These are phyloP conservation scores for Chroicocephalus ridibundus DNA, from an alignment of 2,113 vertebrate species.

Conservation along the genomic window DNA sequence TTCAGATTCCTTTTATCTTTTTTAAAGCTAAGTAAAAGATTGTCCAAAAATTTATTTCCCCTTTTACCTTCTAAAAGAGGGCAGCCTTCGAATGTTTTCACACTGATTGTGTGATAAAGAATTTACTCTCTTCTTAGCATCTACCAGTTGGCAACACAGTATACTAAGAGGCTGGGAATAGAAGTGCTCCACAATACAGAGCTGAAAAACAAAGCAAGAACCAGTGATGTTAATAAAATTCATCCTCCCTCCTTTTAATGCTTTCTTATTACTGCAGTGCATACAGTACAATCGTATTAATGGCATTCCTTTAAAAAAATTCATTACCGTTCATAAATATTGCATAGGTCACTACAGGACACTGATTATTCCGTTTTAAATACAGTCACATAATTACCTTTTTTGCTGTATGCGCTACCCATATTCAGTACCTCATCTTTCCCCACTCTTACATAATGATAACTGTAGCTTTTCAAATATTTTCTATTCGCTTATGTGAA, in stretches of 20 bases:
- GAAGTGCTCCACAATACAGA: slow-evolving; percentile 92
- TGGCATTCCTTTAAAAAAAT: neutral
- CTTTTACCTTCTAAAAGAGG: slow-evolving; percentile 90
- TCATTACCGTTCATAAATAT: neutral
- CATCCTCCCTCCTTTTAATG: neutral
- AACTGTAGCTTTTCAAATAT: neutral
- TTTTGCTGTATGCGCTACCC: neutral
- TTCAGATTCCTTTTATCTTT: neutral
- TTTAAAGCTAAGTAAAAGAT: neutral
- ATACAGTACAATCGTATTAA: neutral
- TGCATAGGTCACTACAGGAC: neutral
- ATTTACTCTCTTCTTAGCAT: slow-evolving; percentile 70
- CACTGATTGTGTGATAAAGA: slow-evolving; percentile 79
- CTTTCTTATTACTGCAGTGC: neutral
- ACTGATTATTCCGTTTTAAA: neutral
- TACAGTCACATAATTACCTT: neutral
- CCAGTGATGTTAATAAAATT: neutral
- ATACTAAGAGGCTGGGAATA: slow-evolving; percentile 88
- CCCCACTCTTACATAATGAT: neutral
- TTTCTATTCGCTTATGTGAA: neutral
- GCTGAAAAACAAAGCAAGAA: slow-evolving; percentile 74
- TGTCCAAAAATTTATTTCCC: neutral
- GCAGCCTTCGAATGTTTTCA: slow-evolving; percentile 86
- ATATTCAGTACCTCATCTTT: neutral
- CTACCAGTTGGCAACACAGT: slow-evolving; percentile 82